Conservation (phyloP, 2,113 vertebrate species). For the Zosterops pallidus region DNA sequence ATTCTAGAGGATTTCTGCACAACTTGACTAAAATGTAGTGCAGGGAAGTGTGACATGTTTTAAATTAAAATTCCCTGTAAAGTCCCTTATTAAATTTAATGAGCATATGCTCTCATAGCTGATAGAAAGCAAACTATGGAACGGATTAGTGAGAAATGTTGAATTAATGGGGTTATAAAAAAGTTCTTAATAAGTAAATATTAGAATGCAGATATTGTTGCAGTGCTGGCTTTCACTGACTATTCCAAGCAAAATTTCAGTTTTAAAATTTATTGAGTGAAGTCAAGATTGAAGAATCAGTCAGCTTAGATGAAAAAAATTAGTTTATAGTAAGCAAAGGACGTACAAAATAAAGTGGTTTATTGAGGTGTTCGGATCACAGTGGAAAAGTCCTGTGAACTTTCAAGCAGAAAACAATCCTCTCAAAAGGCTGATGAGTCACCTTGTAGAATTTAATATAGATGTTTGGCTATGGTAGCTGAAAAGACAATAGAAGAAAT, state of each 20-base stretch:
- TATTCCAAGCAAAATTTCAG: neutral
- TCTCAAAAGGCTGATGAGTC: neutral
- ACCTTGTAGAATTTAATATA: neutral
- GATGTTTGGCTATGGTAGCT: neutral
- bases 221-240: neutral
- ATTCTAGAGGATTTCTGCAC: neutral
- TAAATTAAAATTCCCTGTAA: slow-evolving; percentile 40
- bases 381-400: neutral
- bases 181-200: neutral
- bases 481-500: neutral
- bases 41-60: neutral
- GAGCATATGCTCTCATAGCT: slow-evolving; percentile 4
- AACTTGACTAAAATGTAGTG: neutral
- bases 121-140: slow-evolving; percentile 13
- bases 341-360: neutral
- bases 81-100: slow-evolving; percentile 58
- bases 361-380: neutral
- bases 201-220: neutral
- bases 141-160: neutral
- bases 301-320: neutral
- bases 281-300: neutral
- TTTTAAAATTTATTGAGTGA: neutral
- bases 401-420: neutral
- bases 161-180: neutral
- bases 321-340: neutral